Percentiles rank a stretch among this genome's conserved stretches.
phyloP scores from a whole-genome alignment of 2,113 vertebrate species.

The Istiophorus platypterus region DNA sequence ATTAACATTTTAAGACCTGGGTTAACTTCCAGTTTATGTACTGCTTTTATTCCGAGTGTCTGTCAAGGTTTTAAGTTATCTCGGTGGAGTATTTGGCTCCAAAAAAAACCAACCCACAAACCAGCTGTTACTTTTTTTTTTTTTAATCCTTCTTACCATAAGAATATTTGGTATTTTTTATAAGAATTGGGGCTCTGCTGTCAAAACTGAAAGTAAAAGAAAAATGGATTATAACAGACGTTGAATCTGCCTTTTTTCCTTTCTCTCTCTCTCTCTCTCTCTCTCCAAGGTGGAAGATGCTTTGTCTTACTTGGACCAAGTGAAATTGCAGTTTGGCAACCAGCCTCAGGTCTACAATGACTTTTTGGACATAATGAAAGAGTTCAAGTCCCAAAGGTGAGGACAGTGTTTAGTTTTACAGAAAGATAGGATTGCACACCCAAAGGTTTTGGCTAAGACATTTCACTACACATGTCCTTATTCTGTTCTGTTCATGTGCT shows the following conservation, averaged over 20 bases:
- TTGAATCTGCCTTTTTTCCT: not conserved
- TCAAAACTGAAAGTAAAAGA: not conserved
- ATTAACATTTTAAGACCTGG: not conserved
- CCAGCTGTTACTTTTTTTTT: not conserved
- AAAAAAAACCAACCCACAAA: not conserved
- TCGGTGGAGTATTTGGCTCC: too few relatives aligned
- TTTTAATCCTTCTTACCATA: not conserved
- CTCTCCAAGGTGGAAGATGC: slow-evolving; percentile 94
- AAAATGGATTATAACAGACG: not conserved
- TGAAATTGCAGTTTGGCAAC: slow-evolving; percentile 98
- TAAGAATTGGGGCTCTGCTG: not conserved
- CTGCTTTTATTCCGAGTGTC: not conserved
- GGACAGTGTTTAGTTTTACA: not conserved
- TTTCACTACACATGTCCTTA: not conserved
- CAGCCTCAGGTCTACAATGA: slow-evolving; percentile 99
- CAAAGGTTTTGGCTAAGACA: not conserved
- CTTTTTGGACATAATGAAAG: slow-evolving; percentile 99
- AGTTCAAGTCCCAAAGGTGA: slow-evolving; percentile 99
- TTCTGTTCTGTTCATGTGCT: not conserved
- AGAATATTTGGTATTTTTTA: not conserved
- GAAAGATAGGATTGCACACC: not conserved
- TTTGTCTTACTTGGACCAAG: slow-evolving; percentile 97
- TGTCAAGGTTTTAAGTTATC: not conserved
- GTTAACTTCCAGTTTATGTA: not conserved
- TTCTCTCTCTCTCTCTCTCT: too few relatives aligned